A percentile compares a stretch with the other conserved stretches of the same genome.
Conservation (phyloP, 2,797 vertebrate species). For the Sebastes wilsoni region DNA sequence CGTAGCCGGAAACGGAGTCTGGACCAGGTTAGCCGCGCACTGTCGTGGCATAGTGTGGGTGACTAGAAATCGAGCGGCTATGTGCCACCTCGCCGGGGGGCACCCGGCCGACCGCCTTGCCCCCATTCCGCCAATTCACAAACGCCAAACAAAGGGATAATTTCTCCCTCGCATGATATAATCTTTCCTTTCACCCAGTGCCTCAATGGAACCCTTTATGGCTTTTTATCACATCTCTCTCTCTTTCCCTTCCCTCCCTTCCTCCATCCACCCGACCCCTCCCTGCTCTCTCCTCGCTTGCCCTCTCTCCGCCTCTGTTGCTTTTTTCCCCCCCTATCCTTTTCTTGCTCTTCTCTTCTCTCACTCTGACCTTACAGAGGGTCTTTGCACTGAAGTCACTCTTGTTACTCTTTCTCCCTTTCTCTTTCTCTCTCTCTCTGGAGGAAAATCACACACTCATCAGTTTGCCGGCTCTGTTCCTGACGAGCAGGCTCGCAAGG, state of each 20-base stretch:
- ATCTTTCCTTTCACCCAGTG: slow-evolving; percentile 79
- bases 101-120: slow-evolving; percentile 48
- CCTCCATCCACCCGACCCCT: slow-evolving; percentile 41
- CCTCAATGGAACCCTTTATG: slow-evolving; percentile 79
- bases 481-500: slow-evolving; percentile 79
- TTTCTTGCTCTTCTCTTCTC: slow-evolving; percentile 50
- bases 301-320: slow-evolving; percentile 31
- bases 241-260: background rate
- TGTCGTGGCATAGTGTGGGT: background rate
- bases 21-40: slow-evolving; percentile 6
- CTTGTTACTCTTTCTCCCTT: slow-evolving; percentile 49
- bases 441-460: slow-evolving; percentile 86
- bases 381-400: slow-evolving; percentile 64
- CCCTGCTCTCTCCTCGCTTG: slow-evolving; percentile 29
- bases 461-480: slow-evolving; percentile 83
- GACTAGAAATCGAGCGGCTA: slow-evolving; percentile 47
- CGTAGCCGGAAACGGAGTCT: slow-evolving; percentile 5
- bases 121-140: slow-evolving; percentile 75
- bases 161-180: slow-evolving; percentile 79
- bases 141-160: slow-evolving; percentile 77
- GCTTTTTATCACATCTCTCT: slow-evolving; percentile 72
- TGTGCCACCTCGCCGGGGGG: slow-evolving; percentile 41
- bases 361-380: slow-evolving; percentile 73
- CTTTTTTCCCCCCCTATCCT: slow-evolving; percentile 7
- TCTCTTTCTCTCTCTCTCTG: slow-evolving; percentile 55